phyloP scores from a whole-genome alignment of 2,888 invertebrate genomes.

The Mesoligia furuncula region DNA sequence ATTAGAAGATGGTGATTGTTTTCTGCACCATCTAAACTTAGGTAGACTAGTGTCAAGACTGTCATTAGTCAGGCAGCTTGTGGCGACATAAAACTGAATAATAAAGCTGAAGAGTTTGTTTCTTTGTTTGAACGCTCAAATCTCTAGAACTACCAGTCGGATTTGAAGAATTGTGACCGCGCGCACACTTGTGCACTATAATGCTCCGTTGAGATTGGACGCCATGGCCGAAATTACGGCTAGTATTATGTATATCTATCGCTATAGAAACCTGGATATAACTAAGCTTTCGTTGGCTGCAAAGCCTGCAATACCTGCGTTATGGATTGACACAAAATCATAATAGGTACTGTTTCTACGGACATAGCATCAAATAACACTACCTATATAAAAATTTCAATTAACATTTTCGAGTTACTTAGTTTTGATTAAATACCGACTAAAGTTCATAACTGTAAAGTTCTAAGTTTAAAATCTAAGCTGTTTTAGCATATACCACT shows the following conservation, averaged over 20 bases:
- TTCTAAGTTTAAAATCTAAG: background rate
- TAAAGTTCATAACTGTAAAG: background rate
- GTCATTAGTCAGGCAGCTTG: background rate
- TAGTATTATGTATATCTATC: too few species aligned
- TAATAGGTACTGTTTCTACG: background rate
- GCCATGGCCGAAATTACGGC: too few species aligned
- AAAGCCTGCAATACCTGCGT: background rate
- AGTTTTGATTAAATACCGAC: background rate
- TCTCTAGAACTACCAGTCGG: too few species aligned
- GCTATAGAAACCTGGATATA: background rate
- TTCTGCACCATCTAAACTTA: background rate
- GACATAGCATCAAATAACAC: background rate
- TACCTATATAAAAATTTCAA: background rate
- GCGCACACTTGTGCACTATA: too few species aligned
- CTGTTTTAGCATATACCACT: too few species aligned
- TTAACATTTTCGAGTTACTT: background rate
- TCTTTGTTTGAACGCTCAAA: too few species aligned
- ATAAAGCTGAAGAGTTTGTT: too few species aligned
- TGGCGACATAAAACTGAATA: background rate
- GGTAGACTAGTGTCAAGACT: background rate
- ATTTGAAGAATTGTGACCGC: too few species aligned
- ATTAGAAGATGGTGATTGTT: background rate
- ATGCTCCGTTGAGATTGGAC: too few species aligned
- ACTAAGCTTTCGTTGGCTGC: background rate
- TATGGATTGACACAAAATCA: background rate